phyloP scores from a whole-genome alignment of 2,113 vertebrate genomes.

The Oreocharis arfaki region DNA sequence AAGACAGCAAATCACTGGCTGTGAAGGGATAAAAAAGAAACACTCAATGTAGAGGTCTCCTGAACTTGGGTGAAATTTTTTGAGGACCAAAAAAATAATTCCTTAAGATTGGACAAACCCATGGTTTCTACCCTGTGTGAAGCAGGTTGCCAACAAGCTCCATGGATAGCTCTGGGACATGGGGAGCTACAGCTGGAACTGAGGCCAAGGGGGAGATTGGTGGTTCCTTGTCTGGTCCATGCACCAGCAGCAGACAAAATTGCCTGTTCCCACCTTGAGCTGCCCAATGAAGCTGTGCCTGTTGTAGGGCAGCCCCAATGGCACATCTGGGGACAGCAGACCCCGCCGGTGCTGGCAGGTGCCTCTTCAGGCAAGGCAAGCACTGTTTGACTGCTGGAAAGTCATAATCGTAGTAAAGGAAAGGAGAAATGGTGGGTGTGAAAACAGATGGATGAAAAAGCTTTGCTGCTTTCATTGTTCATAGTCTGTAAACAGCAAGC shows the following conservation, averaged over 20 bases:
- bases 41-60: background rate
- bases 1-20: background rate
- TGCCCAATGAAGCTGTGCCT: background rate
- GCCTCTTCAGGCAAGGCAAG: background rate
- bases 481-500: conserved; percentile 17
- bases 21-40: background rate
- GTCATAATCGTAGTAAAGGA: background rate
- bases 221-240: background rate
- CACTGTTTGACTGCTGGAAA: background rate
- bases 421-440: background rate
- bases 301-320: background rate
- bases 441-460: conserved; percentile 28
- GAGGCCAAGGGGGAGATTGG: background rate
- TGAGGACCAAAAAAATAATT: background rate
- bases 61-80: background rate
- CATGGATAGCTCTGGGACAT: accelerated
- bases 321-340: background rate
- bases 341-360: background rate
- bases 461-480: background rate
- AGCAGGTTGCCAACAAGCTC: background rate
- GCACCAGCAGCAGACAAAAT: background rate
- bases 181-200: background rate
- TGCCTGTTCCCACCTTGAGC: background rate
- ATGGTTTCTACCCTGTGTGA: accelerated
- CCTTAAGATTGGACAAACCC: background rate